Evolutionary conservation across 2,888 invertebrate species (phyloP), one percentile per base, ranked within the genome.

Genomic region (Caenorhabditis sp.): DNA sequence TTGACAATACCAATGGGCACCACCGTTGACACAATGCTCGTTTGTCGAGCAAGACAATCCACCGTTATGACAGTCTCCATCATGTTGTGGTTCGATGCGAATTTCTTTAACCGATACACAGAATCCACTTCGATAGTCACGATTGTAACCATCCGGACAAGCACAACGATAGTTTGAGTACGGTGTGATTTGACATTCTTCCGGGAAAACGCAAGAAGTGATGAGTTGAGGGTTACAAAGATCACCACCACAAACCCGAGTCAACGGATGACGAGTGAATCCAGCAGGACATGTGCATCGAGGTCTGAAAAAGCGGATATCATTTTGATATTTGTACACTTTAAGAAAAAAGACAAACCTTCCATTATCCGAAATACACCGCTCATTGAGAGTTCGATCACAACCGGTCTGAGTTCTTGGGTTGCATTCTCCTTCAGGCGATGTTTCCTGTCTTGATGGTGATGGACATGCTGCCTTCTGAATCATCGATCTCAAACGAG

Each of bases 381-480:
- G 72, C 62, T 86, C 85, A 65, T 86, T 86, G 17, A 82, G 77
- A 23, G 83, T 75, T 51, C 88, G 69, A 55, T 88, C 84, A 62
- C 88, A 88, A n/a, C 87, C 85, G 8, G 83, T 83, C 66, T 86
- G 86, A 12, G 83, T 79, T 50, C 80, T 60, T 36, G 84, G 75
- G 62, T 84, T 86, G 74, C 88, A 88, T n/a, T 69, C 69, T 59
- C 80, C 82, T 37, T 75, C 67, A 1, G 62, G 59, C 24, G 71
- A 74, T 2, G 71, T 65, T 17, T 75, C 74, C 27, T 77, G 73
- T 58, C 66, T 73, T 2, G 65, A 54, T 21, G 76, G 79, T 6
- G 76, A 62, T 17, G 87, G 87, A 72, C 88, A 88, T 1, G 86
- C 85, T 4, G 81, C 83, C 66, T 88, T 88, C 69, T 88, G 88